Conservation (phyloP, 2,797 vertebrate genomes). For the Macropodus opercularis region DNA sequence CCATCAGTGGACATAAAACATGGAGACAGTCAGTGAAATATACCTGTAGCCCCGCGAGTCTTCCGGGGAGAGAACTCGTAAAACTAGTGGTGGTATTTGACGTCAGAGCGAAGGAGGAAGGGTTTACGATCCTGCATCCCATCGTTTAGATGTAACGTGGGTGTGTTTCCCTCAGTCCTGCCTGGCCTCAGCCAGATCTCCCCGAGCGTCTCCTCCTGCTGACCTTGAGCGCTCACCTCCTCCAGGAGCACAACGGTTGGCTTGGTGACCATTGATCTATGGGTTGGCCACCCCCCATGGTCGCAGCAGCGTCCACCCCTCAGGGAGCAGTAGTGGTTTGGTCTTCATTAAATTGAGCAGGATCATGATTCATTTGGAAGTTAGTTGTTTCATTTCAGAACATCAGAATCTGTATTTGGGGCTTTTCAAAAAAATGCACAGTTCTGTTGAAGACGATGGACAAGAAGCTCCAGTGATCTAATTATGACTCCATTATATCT, state of each 20-base stretch:
- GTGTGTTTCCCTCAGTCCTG: too few species aligned
- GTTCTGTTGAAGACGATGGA: not conserved
- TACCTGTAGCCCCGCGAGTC: constrained; percentile 1
- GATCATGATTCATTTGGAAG: constrained; percentile 7
- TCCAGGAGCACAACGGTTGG: constrained; percentile 19
- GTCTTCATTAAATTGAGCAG: not conserved
- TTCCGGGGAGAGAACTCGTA: constrained; percentile 8
- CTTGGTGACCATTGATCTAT: constrained; percentile 53
- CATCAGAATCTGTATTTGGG: constrained; percentile 11
- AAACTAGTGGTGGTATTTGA: constrained; percentile 18
- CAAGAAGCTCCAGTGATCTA: not conserved
- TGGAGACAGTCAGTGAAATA: constrained; percentile 25
- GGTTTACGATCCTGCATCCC: too few species aligned
- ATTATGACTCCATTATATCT: too few species aligned
- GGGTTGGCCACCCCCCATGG: constrained; percentile 21
- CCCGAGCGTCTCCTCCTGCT: too few species aligned
- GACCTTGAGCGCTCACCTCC: constrained; percentile 16
- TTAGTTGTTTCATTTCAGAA: not conserved
- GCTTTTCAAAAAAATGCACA: constrained; percentile 10
- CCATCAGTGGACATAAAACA: constrained; percentile 31
- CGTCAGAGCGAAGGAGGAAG: constrained; percentile 7
- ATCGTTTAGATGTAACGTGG: too few species aligned
- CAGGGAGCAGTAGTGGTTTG: constrained; percentile 20
- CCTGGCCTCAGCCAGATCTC: too few species aligned
- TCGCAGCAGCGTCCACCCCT: constrained; percentile 3